Percentiles rank a stretch among this genome's conserved stretches.
phyloP scores from a whole-genome alignment of 2,797 vertebrate species.

The Philypnodon macrostomus region DNA sequence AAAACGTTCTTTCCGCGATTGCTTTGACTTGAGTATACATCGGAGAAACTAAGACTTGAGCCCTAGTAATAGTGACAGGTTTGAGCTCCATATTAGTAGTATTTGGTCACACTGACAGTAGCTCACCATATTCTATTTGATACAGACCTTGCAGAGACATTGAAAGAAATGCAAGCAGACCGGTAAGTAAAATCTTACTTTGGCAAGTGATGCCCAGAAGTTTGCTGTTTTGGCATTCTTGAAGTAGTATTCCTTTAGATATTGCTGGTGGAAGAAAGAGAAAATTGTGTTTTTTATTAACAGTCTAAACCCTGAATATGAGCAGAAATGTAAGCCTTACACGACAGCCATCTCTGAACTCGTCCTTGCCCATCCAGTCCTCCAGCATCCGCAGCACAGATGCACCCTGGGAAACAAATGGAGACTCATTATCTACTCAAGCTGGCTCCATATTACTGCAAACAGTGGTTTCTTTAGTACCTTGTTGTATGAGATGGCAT shows the following conservation, averaged over 20 bases:
- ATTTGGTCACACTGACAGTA: no score
- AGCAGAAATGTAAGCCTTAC: slow-evolving; percentile 63
- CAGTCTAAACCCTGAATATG: no score
- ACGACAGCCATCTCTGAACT: slow-evolving; percentile 86
- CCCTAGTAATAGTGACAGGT: no score
- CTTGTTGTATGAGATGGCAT: slow-evolving; percentile 95
- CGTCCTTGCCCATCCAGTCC: slow-evolving; percentile 85
- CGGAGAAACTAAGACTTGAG: no score
- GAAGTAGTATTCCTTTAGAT: slow-evolving; percentile 77
- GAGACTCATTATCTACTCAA: not conserved
- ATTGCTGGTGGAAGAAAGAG: slow-evolving; percentile 72
- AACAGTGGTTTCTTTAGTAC: slow-evolving; percentile 53
- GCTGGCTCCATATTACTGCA: no score
- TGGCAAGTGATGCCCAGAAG: slow-evolving; percentile 86
- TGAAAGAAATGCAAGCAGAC: no score
- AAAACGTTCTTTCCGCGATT: no score
- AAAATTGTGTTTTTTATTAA: no score
- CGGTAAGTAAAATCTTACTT: slow-evolving; percentile 75
- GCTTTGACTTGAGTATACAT: no score
- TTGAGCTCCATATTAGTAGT: no score
- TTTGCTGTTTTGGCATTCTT: slow-evolving; percentile 89
- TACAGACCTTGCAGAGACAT: no score
- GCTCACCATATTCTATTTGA: no score
- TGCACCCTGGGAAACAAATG: slow-evolving; percentile 79
- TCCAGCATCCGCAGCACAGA: slow-evolving; percentile 93